Evolutionary conservation across 1,140 invertebrate genomes (phyloP), one percentile per base, ranked within the genome.

Genomic region (Trachelipus rathkii): DNA sequence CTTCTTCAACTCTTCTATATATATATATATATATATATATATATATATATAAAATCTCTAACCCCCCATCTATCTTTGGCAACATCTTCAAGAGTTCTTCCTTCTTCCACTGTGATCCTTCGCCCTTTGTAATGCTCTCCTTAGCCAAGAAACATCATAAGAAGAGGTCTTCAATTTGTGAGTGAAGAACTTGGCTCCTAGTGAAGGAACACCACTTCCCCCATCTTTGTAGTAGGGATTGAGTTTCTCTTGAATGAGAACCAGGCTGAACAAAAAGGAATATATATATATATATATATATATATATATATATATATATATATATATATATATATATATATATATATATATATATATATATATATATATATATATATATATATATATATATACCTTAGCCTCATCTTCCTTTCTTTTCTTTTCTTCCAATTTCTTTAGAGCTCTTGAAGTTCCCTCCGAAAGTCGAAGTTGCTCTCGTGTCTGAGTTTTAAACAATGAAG

Each of bases 221-320:
- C 92, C 93, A 85, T 92, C 87, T 87, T 93, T 95, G 93, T 94
- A 96, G 84, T 95, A 93, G 0, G 94, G 95, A 88, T 98, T 98
- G 69, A 96, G 85, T 87, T n/a, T 97, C 95, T 82, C 89, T 87
- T 3, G 83, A 84, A 83, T 90, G 91, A 78, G 90, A 91, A 3
- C 91, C 90, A 53, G 91, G 91, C 79, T 81, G 72, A 1, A 44
- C 53, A 60, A 73, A 23, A 69, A 45, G 0, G 0, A 21, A 60
- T 24, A 0, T 66, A 15, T 8, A 5, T 21, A 33, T 69, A 7
- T 44, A 43, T 66, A 23, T 67, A 24, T 43, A 44, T 75, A 75
- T 44, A 43, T 24, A 46, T 21, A 0, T 44, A 44, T 66, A 0
- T 24, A 75, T 43, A 2, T 71, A 43, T 71, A 10, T 24, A 43